Conservation (phyloP, 2,888 invertebrate genomes). For the Patella depressa region DNA sequence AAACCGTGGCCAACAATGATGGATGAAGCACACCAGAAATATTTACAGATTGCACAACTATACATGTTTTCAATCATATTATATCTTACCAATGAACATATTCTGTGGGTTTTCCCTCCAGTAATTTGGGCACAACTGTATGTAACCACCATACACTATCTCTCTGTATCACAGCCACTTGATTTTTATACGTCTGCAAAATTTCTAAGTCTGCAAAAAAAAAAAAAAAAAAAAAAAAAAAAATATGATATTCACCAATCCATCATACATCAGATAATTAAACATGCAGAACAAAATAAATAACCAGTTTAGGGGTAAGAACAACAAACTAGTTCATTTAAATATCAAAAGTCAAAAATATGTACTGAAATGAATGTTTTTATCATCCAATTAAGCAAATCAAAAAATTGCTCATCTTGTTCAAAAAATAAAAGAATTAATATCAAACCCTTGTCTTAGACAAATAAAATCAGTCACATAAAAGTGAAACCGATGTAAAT, state of each 20-base stretch:
- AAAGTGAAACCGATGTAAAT: no score
- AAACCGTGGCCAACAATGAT: no score
- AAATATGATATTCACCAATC: no score
- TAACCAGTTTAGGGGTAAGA: no score
- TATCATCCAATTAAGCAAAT: not conserved
- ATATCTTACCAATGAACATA: slow-evolving; percentile 74
- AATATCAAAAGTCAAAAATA: not conserved
- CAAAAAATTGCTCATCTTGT: not conserved
- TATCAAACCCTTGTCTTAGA: no score
- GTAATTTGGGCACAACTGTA: slow-evolving; percentile 83
- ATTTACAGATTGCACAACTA: no score
- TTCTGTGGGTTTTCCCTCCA: slow-evolving; percentile 80
- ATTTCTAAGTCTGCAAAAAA: slow-evolving; percentile 64
- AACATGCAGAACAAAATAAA: no score
- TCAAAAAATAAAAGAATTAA: not conserved
- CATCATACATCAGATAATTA: no score
- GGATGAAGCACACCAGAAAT: no score
- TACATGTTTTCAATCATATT: not conserved
- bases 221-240: no score
- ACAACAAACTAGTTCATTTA: no score
- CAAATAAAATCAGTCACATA: no score
- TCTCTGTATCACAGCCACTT: slow-evolving; percentile 80
- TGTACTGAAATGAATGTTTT: not conserved
- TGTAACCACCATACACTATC: slow-evolving; percentile 92
- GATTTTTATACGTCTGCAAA: slow-evolving; percentile 72